A percentile compares a stretch with the other conserved stretches of the same genome.
Evolutionary conservation across 2,888 invertebrate species (phyloP).

Genomic region (Labia minor): DNA sequence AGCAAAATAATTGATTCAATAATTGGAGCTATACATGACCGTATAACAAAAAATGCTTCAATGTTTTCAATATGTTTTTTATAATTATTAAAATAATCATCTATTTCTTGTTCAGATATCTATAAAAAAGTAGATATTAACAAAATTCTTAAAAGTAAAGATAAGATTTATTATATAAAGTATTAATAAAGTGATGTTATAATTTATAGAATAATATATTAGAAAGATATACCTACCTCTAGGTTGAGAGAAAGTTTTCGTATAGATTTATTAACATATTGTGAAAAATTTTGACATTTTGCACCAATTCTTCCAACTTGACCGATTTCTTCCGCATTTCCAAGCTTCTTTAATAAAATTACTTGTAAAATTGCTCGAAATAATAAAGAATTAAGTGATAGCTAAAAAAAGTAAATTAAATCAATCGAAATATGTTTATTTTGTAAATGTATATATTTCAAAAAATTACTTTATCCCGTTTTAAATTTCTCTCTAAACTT

Average conservation of each 20-base stretch:
- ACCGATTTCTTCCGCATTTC: conserved; percentile 37
- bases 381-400: conserved; percentile 55
- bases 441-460: too few species aligned
- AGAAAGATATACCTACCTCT: conserved; percentile 34
- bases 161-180: too few species aligned
- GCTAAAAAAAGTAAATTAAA: conserved; percentile 26
- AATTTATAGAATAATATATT: too few species aligned
- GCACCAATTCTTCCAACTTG: conserved; percentile 52
- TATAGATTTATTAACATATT: conserved; percentile 60
- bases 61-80: conserved; percentile 44
- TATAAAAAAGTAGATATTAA: conserved; percentile 21
- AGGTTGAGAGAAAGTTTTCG: conserved; percentile 47
- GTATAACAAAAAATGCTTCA: conserved; percentile 63
- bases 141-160: too few species aligned
- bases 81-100: conserved; percentile 36
- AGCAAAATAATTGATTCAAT: conserved; percentile 71
- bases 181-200: too few species aligned
- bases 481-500: conserved; percentile 58
- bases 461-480: conserved; percentile 19
- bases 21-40: conserved; percentile 64
- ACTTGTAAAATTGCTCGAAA: conserved; percentile 69
- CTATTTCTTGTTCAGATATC: conserved; percentile 37
- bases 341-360: conserved; percentile 37
- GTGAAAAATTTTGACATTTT: conserved; percentile 50
- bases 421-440: not conserved